A percentile compares a stretch with the other conserved stretches of the same genome.
These are phyloP conservation scores for Montipora cactus DNA, from an alignment of 64 coral and sea anemone species.

Conservation along the genomic window DNA sequence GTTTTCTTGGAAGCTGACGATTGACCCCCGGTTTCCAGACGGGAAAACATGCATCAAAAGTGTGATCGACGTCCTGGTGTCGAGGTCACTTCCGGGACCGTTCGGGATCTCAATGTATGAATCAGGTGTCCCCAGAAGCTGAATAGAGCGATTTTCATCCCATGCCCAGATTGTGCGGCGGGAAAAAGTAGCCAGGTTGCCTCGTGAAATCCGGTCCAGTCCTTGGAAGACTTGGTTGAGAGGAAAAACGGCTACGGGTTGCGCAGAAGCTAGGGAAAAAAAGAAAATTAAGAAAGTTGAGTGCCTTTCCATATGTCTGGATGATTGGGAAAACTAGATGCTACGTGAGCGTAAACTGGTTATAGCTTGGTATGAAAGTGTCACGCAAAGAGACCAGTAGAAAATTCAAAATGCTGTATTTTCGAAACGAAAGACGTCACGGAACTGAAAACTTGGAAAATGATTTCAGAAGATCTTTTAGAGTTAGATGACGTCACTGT, in stretches of 20 bases:
- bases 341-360: too few species aligned
- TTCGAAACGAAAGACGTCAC: too few species aligned
- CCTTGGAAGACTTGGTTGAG: conserved; percentile 9
- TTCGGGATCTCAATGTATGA: conserved; percentile 70
- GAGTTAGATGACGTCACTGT: too few species aligned
- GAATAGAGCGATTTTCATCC: conserved; percentile 15
- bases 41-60: conserved; percentile 65
- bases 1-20: conserved; percentile 63
- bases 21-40: conserved; percentile 54
- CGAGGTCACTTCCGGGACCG: conserved; percentile 24
- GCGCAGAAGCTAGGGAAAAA: background rate
- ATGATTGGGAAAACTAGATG: too few species aligned
- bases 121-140: conserved; percentile 46
- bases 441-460: too few species aligned
- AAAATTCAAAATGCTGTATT: too few species aligned
- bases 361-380: too few species aligned
- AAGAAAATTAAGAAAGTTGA: background rate
- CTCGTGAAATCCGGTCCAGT: conserved; percentile 58
- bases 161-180: background rate
- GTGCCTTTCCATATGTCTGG: too few species aligned
- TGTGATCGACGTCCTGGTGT: conserved; percentile 72
- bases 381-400: too few species aligned
- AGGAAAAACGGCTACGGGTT: conserved; percentile 75
- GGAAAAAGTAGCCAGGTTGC: conserved; percentile 32
- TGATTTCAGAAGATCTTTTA: too few species aligned